These are phyloP conservation scores for Phenganax subtilis DNA, from an alignment of 92 coral and sea anemone species.

Conservation along the genomic window DNA sequence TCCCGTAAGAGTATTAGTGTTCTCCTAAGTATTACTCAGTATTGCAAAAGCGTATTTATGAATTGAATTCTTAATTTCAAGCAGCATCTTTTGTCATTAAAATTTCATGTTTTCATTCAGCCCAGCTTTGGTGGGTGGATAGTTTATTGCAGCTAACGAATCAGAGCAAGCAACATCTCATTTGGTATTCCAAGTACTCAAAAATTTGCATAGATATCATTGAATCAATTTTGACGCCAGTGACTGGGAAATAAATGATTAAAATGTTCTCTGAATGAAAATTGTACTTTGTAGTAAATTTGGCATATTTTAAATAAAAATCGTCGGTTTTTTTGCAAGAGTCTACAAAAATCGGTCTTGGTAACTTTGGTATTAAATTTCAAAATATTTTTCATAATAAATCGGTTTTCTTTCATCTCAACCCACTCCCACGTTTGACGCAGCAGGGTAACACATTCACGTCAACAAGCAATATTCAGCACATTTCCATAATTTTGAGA, in stretches of 20 bases:
- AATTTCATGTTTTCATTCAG: constrained; percentile 11
- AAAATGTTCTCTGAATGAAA: neutral
- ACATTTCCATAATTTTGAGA: constrained; percentile 31
- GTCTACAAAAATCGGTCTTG: neutral
- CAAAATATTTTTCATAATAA: neutral
- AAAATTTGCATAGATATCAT: neutral
- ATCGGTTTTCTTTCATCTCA: neutral
- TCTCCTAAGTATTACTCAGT: neutral
- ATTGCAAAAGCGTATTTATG: neutral
- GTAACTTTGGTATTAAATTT: neutral
- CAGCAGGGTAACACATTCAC: neutral
- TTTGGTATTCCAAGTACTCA: neutral
- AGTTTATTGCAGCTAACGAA: neutral
- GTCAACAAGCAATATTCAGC: constrained; percentile 5
- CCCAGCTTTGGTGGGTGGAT: neutral
- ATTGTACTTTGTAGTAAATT: neutral
- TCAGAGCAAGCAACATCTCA: neutral
- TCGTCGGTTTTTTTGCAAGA: neutral
- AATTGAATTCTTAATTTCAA: neutral
- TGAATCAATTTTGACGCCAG: constrained; percentile 1
- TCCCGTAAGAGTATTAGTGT: neutral
- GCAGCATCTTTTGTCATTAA: neutral
- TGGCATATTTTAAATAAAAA: neutral
- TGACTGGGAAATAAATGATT: neutral
- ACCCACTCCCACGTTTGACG: neutral